Conservation (phyloP, 2,113 vertebrate genomes). For the Hystrix cristata region DNA sequence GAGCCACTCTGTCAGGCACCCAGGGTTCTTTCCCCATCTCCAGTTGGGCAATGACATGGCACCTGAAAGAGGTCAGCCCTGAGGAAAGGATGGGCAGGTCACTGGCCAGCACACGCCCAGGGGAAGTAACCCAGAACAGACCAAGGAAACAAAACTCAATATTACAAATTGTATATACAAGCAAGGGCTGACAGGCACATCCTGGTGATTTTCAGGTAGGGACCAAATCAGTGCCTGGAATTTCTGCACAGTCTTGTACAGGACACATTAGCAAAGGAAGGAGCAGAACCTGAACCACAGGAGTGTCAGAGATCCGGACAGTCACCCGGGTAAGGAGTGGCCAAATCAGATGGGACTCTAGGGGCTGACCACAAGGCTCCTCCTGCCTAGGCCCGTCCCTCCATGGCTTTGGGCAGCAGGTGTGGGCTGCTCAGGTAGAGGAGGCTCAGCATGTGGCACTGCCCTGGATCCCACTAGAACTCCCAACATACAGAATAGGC, state of each 20-base stretch:
- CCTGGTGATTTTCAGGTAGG: background rate
- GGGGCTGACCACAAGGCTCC: background rate
- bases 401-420: background rate
- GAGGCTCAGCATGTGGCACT: no score
- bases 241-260: background rate
- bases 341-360: accelerated
- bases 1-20: constrained; percentile 58
- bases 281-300: background rate
- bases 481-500: background rate
- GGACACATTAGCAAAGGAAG: background rate
- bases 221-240: background rate
- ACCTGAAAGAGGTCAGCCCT: constrained; percentile 65
- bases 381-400: background rate
- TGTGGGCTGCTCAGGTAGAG: background rate
- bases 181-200: background rate
- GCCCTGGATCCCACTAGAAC: background rate
- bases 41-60: background rate
- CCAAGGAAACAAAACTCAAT: background rate
- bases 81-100: background rate
- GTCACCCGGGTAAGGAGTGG: background rate
- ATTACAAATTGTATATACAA: background rate
- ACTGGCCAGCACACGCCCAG: background rate
- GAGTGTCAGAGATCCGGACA: background rate
- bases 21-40: constrained; percentile 57
- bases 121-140: background rate